A percentile compares a stretch with the other conserved stretches of the same genome.
Evolutionary conservation across 2,797 vertebrate genomes (phyloP).

Genomic region (Enteromius paludinosus): DNA sequence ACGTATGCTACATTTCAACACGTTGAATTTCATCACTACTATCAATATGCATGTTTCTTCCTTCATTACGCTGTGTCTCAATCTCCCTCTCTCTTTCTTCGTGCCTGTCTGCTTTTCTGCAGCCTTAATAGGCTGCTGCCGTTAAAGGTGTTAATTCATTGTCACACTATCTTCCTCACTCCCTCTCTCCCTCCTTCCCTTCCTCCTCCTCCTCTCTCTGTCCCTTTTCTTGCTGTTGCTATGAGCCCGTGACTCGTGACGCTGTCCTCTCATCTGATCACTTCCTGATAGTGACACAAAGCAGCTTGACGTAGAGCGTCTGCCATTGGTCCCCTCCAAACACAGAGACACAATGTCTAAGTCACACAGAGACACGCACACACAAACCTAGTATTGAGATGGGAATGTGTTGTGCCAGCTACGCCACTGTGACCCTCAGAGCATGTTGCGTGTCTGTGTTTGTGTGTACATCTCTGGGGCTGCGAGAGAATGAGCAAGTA

Average conservation of each 20-base stretch:
- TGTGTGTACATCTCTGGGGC: not conserved
- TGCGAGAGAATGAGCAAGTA: not conserved
- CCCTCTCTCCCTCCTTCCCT: constrained; percentile 36
- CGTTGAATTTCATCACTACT: not conserved
- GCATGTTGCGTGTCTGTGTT: constrained; percentile 3
- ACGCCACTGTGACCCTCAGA: not conserved
- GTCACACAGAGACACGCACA: constrained; percentile 8
- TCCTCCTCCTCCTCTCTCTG: constrained; percentile 40
- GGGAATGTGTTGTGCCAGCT: constrained; percentile 19
- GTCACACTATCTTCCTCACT: constrained; percentile 56
- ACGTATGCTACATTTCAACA: constrained; percentile 1
- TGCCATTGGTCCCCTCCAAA: constrained; percentile 39
- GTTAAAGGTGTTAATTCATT: constrained; percentile 60
- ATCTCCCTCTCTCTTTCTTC: constrained; percentile 25
- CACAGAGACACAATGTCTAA: constrained; percentile 30
- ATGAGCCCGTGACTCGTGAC: constrained; percentile 28
- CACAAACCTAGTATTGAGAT: not conserved
- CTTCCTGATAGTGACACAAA: constrained; percentile 46
- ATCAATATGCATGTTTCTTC: constrained; percentile 1
- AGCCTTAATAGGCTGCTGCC: constrained; percentile 50
- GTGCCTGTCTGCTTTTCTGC: constrained; percentile 44
- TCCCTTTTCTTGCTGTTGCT: constrained; percentile 48
- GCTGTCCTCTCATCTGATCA: constrained; percentile 28
- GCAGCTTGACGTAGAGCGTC: constrained; percentile 24
- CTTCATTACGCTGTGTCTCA: constrained; percentile 18